phyloP scores from a whole-genome alignment of 2,888 invertebrate species.

The Muschampia plurimacula region DNA sequence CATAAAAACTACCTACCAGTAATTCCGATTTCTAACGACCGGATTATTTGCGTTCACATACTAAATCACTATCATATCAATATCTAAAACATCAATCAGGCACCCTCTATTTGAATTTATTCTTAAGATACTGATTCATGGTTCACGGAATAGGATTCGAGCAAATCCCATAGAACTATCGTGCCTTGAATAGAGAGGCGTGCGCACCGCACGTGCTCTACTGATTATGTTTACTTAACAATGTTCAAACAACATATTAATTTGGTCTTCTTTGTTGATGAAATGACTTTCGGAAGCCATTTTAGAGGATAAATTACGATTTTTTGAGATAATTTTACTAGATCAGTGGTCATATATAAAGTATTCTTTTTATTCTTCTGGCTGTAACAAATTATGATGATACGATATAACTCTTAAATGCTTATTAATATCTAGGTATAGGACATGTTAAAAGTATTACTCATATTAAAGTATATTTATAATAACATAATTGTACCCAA shows the following conservation, averaged over 20 bases:
- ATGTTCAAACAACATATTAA: conserved; percentile 85
- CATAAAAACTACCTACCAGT: too few species aligned
- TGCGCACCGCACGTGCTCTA: conserved; percentile 71
- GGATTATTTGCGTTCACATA: conserved; percentile 76
- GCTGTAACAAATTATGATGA: background rate
- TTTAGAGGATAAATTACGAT: conserved; percentile 36
- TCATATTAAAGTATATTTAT: too few species aligned
- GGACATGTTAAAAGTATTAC: too few species aligned
- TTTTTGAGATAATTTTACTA: background rate
- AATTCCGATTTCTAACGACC: conserved; percentile 47
- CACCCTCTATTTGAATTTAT: conserved; percentile 78
- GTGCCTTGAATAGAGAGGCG: conserved; percentile 68
- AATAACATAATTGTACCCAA: too few species aligned
- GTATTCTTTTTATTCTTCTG: background rate
- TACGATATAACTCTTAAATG: too few species aligned
- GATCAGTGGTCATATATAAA: background rate
- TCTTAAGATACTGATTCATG: conserved; percentile 80
- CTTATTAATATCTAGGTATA: too few species aligned
- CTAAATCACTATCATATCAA: conserved; percentile 81
- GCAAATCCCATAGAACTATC: conserved; percentile 74
- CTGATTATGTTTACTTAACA: conserved; percentile 83
- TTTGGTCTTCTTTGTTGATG: conserved; percentile 76
- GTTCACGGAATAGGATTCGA: conserved; percentile 73
- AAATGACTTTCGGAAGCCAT: conserved; percentile 75
- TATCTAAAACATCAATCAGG: conserved; percentile 80